Conservation (phyloP, 2,888 invertebrate genomes). For the Coecobrya sp. region DNA sequence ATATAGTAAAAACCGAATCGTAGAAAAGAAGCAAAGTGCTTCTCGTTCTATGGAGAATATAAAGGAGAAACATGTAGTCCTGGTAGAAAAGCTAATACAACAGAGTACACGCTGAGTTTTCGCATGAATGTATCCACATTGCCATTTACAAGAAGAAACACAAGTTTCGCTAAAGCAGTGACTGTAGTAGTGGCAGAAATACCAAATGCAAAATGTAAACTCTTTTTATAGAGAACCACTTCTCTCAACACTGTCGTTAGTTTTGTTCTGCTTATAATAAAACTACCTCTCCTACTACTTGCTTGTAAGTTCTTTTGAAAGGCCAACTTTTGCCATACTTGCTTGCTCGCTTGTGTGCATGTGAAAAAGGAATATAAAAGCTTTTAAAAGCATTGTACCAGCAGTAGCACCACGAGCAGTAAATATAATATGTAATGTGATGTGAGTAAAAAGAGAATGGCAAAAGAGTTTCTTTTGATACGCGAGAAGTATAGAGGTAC, state of each 20-base stretch:
- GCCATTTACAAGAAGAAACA: not conserved
- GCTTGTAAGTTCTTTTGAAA: not conserved
- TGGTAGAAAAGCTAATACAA: not conserved
- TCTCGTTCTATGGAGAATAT: not conserved
- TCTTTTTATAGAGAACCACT: not conserved
- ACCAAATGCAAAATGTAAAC: not conserved
- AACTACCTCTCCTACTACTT: not conserved
- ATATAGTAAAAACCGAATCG: constrained; percentile 14
- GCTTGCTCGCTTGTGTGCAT: not conserved
- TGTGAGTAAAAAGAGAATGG: constrained; percentile 47
- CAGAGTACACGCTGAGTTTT: constrained; percentile 27
- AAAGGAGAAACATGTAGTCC: not conserved
- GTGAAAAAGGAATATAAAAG: constrained; percentile 46
- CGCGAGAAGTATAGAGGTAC: not conserved
- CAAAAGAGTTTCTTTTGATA: constrained; percentile 43
- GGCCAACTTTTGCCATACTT: constrained; percentile 46
- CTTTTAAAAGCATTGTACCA: constrained; percentile 11
- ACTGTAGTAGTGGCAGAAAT: not conserved
- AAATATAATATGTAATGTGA: constrained; percentile 1
- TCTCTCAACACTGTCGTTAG: not conserved
- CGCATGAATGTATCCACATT: constrained; percentile 25
- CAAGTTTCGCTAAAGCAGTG: not conserved
- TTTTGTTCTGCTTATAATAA: constrained; percentile 11
- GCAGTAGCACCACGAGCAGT: not conserved
- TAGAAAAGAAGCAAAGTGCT: constrained; percentile 11